Conservation (phyloP, 2,113 vertebrate genomes). For the Sander vitreus region DNA sequence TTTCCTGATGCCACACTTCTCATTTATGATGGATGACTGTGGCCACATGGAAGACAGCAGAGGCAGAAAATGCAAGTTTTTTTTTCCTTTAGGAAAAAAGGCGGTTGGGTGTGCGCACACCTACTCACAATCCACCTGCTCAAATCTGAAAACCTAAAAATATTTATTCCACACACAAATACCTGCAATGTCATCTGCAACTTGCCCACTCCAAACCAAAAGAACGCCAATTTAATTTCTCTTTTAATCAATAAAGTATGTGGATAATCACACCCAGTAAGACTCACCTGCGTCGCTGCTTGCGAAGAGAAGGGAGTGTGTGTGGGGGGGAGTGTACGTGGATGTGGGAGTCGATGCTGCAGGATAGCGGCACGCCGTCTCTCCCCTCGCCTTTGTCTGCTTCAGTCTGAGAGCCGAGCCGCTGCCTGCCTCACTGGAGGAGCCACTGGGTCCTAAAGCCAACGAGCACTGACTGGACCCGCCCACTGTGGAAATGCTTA, state of each 20-base stretch:
- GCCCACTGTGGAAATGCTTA: constrained; percentile 58
- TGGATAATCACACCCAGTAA: constrained; percentile 18
- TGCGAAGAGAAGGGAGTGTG: constrained; percentile 74
- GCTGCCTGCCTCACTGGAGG: constrained; percentile 64
- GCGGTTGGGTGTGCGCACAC: constrained; percentile 47
- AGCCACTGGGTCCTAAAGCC: constrained; percentile 85
- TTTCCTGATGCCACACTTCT: constrained; percentile 38
- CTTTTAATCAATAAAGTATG: neutral
- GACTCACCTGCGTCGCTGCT: constrained; percentile 81
- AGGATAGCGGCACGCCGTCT: constrained; percentile 80
- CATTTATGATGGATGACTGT: constrained; percentile 32
- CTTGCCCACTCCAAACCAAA: neutral
- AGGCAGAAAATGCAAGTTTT: constrained; percentile 38
- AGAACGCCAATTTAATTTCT: neutral
- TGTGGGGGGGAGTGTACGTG: constrained; percentile 43
- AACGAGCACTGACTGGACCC: constrained; percentile 45
- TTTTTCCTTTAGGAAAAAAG: neutral
- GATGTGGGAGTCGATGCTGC: constrained; percentile 76
- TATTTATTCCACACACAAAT: neutral
- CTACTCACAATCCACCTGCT: constrained; percentile 67
- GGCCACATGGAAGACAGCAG: constrained; percentile 53
- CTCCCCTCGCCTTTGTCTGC: constrained; percentile 82
- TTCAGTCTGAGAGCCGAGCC: constrained; percentile 69
- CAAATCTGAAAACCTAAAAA: neutral
- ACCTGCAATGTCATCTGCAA: constrained; percentile 12